Evolutionary conservation across 2,797 vertebrate species (phyloP).

Genomic region (Emydoidea blandingii): DNA sequence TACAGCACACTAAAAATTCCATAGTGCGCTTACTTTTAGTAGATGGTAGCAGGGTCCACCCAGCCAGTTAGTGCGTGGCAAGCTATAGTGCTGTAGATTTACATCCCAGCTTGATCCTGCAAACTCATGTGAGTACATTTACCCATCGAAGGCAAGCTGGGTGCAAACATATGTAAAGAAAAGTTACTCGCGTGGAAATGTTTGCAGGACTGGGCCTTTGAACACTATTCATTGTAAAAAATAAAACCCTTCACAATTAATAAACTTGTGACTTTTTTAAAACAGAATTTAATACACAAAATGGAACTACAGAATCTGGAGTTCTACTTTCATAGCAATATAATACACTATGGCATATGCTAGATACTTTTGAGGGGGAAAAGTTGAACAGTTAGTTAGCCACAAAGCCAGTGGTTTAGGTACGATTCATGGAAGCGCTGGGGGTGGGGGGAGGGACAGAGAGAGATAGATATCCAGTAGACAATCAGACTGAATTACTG

Average conservation of each 20-base stretch:
- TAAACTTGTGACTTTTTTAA: not conserved
- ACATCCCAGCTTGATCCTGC: not conserved
- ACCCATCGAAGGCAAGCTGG: too few species aligned
- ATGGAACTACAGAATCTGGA: conserved; percentile 9
- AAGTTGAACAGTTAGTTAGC: conserved; percentile 26
- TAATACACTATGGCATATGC: not conserved
- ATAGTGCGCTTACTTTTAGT: not conserved
- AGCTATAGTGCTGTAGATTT: not conserved
- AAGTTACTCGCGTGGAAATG: not conserved
- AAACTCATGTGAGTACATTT: not conserved
- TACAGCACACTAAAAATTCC: not conserved
- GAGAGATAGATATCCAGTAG: conserved; percentile 25
- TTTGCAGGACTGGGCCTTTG: not conserved
- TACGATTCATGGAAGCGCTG: not conserved
- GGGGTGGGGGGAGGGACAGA: not conserved
- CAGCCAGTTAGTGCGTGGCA: not conserved
- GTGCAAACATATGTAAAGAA: not conserved
- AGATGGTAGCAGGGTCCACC: not conserved
- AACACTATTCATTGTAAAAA: not conserved
- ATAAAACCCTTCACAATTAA: not conserved
- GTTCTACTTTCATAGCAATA: not conserved
- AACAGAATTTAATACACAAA: not conserved
- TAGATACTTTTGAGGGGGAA: rapidly evolving
- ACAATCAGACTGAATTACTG: conserved; percentile 24
- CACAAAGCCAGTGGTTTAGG: conserved; percentile 14